Evolutionary conservation across 2,888 invertebrate genomes (phyloP).

Genomic region (Parthenolecanium corni): DNA sequence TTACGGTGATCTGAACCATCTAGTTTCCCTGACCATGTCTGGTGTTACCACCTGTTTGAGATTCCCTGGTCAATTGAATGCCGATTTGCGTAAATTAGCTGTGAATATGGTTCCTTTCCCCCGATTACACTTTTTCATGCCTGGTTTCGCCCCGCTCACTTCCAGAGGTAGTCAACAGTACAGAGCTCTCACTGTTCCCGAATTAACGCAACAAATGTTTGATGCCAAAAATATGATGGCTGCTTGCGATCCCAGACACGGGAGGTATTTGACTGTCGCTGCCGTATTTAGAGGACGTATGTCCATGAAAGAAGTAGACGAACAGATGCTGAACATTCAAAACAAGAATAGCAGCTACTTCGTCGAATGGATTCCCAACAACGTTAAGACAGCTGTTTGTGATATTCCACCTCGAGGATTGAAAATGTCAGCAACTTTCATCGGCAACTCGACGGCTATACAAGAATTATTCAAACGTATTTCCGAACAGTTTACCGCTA

Average conservation of each 20-base stretch:
- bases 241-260: conserved; percentile 48
- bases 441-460: conserved; percentile 75
- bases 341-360: conserved; percentile 82
- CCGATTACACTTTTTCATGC: conserved; percentile 48
- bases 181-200: conserved; percentile 45
- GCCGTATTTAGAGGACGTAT: conserved; percentile 61
- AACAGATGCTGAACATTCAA: too few species aligned
- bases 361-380: too few species aligned
- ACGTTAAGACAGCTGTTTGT: too few species aligned
- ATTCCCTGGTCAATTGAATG: conserved; percentile 58
- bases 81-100: conserved; percentile 51
- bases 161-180: conserved; percentile 49
- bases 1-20: conserved; percentile 49
- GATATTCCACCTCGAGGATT: conserved; percentile 71
- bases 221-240: too few species aligned
- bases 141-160: conserved; percentile 52
- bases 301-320: conserved; percentile 95
- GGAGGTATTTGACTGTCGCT: conserved; percentile 69
- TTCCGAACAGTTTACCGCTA: conserved; percentile 74
- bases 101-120: conserved; percentile 64
- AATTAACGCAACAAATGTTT: conserved; percentile 46
- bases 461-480: conserved; percentile 77
- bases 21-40: conserved; percentile 59
- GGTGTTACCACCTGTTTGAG: conserved; percentile 75
- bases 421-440: conserved; percentile 83